These are phyloP conservation scores for Sebastes itinus DNA, from an alignment of 2,797 vertebrate genomes.

Conservation along the genomic window DNA sequence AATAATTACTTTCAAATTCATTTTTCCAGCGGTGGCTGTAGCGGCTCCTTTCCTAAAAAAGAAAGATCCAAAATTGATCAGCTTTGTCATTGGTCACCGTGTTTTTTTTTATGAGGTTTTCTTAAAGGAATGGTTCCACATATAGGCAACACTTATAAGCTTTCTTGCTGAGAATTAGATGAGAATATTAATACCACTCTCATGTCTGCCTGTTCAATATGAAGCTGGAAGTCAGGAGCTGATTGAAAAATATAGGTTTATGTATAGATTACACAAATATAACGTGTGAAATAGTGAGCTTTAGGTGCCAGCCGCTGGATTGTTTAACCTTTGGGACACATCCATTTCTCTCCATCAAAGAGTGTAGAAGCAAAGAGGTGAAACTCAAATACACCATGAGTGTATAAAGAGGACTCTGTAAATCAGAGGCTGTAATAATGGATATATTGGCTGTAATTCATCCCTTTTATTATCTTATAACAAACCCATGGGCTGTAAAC, in stretches of 20 bases:
- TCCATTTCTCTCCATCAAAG: too few relatives aligned
- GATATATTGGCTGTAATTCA: too few relatives aligned
- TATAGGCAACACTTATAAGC: not conserved
- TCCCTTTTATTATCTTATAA: too few relatives aligned
- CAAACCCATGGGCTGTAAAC: too few relatives aligned
- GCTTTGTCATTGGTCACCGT: not conserved
- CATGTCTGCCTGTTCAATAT: not conserved
- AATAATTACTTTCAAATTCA: not conserved
- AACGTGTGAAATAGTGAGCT: not conserved
- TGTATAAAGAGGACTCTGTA: too few relatives aligned
- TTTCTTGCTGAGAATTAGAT: not conserved
- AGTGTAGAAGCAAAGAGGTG: too few relatives aligned
- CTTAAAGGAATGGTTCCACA: not conserved
- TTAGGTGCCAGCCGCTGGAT: not conserved
- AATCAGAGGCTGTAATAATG: too few relatives aligned
- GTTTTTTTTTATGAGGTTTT: not conserved
- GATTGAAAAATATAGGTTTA: not conserved
- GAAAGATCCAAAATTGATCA: not conserved
- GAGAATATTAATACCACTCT: not conserved
- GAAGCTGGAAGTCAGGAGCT: not conserved
- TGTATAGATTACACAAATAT: not conserved
- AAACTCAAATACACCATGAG: too few relatives aligned
- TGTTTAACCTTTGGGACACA: not conserved
- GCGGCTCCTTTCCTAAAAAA: not conserved
- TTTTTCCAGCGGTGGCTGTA: not conserved